Evolutionary conservation across 2,113 vertebrate genomes (phyloP), one percentile per base, ranked within the genome.

Genomic region (Phyllostomus hastatus): DNA sequence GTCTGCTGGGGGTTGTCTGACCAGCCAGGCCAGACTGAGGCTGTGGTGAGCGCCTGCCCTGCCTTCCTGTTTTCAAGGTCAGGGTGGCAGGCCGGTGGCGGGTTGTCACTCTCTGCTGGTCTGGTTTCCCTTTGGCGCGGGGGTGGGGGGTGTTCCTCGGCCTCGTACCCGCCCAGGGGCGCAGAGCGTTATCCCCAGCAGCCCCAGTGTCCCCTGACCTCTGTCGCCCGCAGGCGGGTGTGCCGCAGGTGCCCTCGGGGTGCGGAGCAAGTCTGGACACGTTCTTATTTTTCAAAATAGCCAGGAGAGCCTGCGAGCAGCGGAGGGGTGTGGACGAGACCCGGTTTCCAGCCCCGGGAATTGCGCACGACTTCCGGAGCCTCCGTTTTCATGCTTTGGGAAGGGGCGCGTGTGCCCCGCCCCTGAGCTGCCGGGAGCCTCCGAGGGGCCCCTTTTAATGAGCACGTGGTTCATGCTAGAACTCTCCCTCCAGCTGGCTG

Each of bases 91-190:
- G 11, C 73, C 3, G 24, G 43, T 5, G 22, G 67, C 7, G 10
- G 1, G 1, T 2, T 14, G 24, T 38, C 2, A 2, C 52, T 33
- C 73, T 9, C 0, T 0, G 0, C 35, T 16, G 0, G 1, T 7
- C 50, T 76, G 31, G 1, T 7, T 19, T 15, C 10, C 35, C 46
- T 24, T 8, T 11, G n/a, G 64, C 0, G 0, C 5, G 1, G 19
- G 38, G 28, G 33, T 5, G 19, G 38, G 28, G 33, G 3, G 2
- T 33, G 57, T 72, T 89, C 10, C 15, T 38, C 8, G 26, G 31
- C 26, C 35, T 50, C 28, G 2, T 2, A 3, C 19, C 41, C 1
- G 7, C 26, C 28, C 14, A 31, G 20, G 50, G 46, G 1, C 52
- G 3, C 8, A 0, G n/a, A 46, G 24, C 19, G 43, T 41, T 22